Evolutionary conservation across 2,888 invertebrate genomes (phyloP).

Genomic region (Proisotoma minuta): DNA sequence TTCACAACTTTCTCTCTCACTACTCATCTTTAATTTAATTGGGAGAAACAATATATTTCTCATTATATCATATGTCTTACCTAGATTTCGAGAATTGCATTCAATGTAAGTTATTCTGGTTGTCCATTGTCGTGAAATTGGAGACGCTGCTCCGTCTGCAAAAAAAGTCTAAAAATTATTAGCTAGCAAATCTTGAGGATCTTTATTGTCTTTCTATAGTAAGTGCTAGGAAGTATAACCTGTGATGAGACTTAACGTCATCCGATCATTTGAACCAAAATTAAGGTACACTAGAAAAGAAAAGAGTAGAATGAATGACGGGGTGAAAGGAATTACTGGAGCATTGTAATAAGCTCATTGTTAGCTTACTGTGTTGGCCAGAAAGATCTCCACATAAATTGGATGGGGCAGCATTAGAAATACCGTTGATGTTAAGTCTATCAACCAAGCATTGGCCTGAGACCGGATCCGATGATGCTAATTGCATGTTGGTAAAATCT

Average conservation of each 20-base stretch:
- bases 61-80: conserved; percentile 15
- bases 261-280: no score
- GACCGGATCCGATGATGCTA: conserved; percentile 29
- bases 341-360: not conserved
- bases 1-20: no score
- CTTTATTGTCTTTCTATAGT: no score
- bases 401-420: conserved; percentile 28
- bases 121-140: conserved; percentile 40
- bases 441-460: conserved; percentile 39
- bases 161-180: no score
- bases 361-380: conserved; percentile 42
- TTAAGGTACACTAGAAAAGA: not conserved
- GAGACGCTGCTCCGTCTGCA: conserved; percentile 38
- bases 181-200: no score
- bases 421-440: conserved; percentile 40
- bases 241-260: no score
- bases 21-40: no score
- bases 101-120: conserved; percentile 39
- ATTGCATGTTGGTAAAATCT: conserved; percentile 34
- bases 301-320: not conserved
- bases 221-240: no score
- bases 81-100: conserved; percentile 38
- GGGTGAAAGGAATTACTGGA: not conserved
- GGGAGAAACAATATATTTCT: no score
- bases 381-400: conserved; percentile 42